A percentile compares a stretch with the other conserved stretches of the same genome.
phyloP scores from a whole-genome alignment of 2,113 vertebrate genomes.

The Orthonyx spaldingii region DNA sequence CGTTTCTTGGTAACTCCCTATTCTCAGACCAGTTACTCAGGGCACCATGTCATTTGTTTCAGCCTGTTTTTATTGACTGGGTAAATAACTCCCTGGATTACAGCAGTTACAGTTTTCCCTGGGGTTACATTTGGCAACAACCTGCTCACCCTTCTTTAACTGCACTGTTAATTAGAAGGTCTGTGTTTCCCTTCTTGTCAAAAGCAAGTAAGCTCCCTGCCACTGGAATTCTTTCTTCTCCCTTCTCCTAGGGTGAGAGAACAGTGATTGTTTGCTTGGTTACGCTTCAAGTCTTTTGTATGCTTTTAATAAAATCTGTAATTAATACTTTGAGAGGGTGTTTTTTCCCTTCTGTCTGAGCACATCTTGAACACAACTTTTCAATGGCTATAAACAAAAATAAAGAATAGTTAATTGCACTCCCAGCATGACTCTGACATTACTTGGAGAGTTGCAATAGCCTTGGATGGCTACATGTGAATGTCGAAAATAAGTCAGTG shows the following conservation, averaged over 20 bases:
- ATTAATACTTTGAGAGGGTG: not conserved
- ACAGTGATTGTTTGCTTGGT: not conserved
- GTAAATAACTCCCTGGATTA: conserved; percentile 28
- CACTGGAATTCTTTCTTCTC: not conserved
- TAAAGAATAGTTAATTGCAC: not conserved
- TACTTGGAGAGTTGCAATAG: not conserved
- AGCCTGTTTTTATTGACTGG: conserved; percentile 35
- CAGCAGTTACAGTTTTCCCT: conserved; percentile 1
- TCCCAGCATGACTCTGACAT: not conserved
- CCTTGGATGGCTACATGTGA: not conserved
- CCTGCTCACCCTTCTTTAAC: not conserved
- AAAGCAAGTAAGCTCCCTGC: not conserved
- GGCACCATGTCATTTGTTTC: not conserved
- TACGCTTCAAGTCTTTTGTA: not conserved
- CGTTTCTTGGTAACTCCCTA: not conserved
- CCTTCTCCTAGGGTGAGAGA: not conserved
- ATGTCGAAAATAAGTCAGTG: not conserved
- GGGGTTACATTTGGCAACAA: not conserved
- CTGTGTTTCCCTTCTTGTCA: not conserved
- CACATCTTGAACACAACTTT: not conserved
- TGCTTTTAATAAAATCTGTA: not conserved
- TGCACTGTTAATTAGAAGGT: not conserved
- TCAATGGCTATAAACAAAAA: not conserved
- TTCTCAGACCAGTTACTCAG: not conserved
- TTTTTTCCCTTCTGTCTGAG: not conserved